Percentiles rank a stretch among this genome's conserved stretches.
Evolutionary conservation across 2,888 invertebrate species (phyloP).

Genomic region (Clunio marinus): DNA sequence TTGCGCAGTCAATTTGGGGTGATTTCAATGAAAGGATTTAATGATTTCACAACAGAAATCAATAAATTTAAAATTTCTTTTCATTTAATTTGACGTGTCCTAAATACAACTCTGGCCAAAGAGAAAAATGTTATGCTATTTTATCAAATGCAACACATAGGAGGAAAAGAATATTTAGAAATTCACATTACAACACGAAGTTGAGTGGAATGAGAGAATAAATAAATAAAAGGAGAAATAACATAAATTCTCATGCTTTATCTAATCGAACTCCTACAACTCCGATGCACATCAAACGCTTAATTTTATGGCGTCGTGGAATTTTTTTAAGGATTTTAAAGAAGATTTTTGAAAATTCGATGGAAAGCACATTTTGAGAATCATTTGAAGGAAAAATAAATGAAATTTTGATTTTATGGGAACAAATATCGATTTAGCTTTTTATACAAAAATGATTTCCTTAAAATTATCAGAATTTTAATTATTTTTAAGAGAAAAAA

Average conservation of each 20-base stretch:
- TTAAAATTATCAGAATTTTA: too few species aligned
- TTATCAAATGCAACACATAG: conserved; percentile 1
- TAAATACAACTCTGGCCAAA: not conserved
- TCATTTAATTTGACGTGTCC: too few species aligned
- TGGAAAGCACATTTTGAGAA: too few species aligned
- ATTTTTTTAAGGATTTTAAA: too few species aligned
- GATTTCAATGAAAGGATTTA: conserved; percentile 28
- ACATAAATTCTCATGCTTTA: conserved; percentile 19
- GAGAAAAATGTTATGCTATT: conserved; percentile 25
- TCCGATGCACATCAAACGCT: not conserved
- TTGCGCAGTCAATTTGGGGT: not conserved
- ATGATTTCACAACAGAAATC: conserved; percentile 13
- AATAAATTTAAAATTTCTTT: not conserved
- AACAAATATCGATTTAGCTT: too few species aligned
- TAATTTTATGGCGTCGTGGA: too few species aligned
- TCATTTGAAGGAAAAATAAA: too few species aligned
- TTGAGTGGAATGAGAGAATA: conserved; percentile 26
- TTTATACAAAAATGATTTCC: too few species aligned
- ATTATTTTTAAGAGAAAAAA: too few species aligned
- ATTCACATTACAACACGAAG: conserved; percentile 21
- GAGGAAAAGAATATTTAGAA: not conserved
- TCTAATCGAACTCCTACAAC: conserved; percentile 24
- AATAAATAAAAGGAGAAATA: conserved; percentile 19
- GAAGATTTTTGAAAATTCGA: too few species aligned
- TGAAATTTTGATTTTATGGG: too few species aligned